Conservation (phyloP, 1,140 invertebrate genomes). For the Pseudomyrmex pallidus region DNA sequence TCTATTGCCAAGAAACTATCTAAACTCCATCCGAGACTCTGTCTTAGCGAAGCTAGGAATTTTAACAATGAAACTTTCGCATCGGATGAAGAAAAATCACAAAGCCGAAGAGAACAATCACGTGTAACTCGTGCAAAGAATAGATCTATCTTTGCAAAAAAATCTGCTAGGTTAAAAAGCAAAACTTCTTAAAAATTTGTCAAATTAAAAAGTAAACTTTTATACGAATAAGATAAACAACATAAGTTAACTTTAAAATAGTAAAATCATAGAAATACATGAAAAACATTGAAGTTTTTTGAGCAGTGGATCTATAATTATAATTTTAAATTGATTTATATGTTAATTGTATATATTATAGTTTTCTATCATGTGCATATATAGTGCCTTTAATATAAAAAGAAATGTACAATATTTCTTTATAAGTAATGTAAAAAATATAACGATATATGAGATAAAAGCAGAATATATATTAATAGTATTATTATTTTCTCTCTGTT, state of each 20-base stretch:
- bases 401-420: not conserved
- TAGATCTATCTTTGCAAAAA: not conserved
- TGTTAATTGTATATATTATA: conserved; percentile 13
- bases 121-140: conserved; percentile 10
- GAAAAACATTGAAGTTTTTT: not conserved
- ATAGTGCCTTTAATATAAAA: conserved; percentile 21
- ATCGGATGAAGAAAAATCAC: not conserved
- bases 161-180: conserved; percentile 23
- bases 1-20: conserved; percentile 38
- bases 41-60: conserved; percentile 16
- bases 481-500: not conserved
- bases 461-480: not conserved
- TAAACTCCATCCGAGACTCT: not conserved
- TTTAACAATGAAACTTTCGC: conserved; percentile 37
- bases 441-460: conserved; percentile 13
- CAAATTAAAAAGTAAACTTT: not conserved
- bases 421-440: conserved; percentile 11
- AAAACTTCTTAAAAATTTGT: not conserved
- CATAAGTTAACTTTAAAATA: conserved; percentile 3
- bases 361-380: not conserved
- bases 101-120: conserved; percentile 22
- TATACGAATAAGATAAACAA: not conserved
- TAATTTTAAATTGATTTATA: conserved; percentile 24
- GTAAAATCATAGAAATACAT: not conserved
- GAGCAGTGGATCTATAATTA: not conserved